Evolutionary conservation across 2,797 vertebrate species (phyloP).

Genomic region (Heteromormyrus szaboi): DNA sequence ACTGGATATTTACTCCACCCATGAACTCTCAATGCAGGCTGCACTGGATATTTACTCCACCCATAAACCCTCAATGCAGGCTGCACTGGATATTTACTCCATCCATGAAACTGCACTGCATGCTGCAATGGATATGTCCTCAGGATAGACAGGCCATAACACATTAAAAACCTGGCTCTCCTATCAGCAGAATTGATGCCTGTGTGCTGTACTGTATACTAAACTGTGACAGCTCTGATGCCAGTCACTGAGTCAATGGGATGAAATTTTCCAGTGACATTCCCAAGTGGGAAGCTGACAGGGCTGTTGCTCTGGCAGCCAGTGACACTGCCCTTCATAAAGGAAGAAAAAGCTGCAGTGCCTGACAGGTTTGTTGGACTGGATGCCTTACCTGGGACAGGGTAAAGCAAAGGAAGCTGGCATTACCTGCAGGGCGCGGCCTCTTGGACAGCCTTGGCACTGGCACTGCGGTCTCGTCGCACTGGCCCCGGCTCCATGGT

Average conservation of each 20-base stretch:
- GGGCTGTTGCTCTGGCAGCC: neutral
- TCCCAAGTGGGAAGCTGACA: neutral
- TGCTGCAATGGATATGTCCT: neutral
- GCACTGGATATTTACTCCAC: neutral
- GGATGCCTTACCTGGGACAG: neutral
- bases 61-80: neutral
- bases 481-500: conserved; percentile 89
- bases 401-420: neutral
- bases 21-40: neutral
- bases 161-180: neutral
- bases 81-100: neutral
- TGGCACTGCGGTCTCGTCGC: conserved; percentile 81
- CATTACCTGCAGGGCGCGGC: conserved; percentile 73
- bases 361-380: neutral
- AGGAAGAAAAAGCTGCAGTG: neutral
- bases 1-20: neutral
- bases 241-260: neutral
- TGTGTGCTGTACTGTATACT: neutral
- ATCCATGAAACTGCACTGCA: neutral
- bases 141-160: neutral
- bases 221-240: neutral
- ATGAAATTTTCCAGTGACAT: neutral
- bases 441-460: conserved; percentile 81
- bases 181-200: neutral
- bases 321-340: neutral